A percentile compares a stretch with the other conserved stretches of the same genome.
These are phyloP conservation scores for Ligdia adustata DNA, from an alignment of 2,888 invertebrate species.

Conservation along the genomic window DNA sequence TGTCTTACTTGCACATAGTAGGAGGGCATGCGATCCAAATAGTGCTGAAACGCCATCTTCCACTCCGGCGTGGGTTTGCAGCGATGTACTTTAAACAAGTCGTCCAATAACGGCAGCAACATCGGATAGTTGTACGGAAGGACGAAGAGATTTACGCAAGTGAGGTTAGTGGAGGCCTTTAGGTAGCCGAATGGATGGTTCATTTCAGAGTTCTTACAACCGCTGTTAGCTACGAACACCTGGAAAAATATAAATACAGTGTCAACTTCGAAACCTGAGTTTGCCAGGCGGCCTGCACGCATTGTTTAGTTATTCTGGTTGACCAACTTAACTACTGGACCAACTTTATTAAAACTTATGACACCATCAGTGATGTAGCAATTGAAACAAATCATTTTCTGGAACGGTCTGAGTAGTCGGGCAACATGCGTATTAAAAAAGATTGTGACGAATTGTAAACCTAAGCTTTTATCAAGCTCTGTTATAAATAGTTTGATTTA, in stretches of 20 bases:
- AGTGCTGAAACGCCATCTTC: conserved; percentile 96
- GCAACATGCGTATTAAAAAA: no score
- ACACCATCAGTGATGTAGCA: no score
- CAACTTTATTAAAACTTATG: no score
- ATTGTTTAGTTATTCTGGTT: no score
- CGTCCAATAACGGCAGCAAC: conserved; percentile 95
- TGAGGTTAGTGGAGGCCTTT: conserved; percentile 96
- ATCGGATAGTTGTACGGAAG: conserved; percentile 99
- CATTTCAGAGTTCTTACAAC: conserved; percentile 91
- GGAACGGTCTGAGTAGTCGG: no score
- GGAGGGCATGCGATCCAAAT: conserved; percentile 97
- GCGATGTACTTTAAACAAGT: conserved; percentile 95
- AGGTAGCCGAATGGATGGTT: conserved; percentile 98
- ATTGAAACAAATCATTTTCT: no score
- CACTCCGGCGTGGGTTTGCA: conserved; percentile 96
- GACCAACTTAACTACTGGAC: no score
- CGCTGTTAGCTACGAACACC: conserved; percentile 96
- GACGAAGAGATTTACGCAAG: conserved; percentile 97
- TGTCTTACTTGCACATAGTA: conserved; percentile 94
- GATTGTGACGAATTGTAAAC: no score
- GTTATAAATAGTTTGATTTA: no score
- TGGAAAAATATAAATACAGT: conserved; percentile 69
- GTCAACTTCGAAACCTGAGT: no score
- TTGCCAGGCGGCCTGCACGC: no score
- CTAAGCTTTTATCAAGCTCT: no score